phyloP scores from a whole-genome alignment of 2,888 invertebrate genomes.

The Carterocephalus palaemon region DNA sequence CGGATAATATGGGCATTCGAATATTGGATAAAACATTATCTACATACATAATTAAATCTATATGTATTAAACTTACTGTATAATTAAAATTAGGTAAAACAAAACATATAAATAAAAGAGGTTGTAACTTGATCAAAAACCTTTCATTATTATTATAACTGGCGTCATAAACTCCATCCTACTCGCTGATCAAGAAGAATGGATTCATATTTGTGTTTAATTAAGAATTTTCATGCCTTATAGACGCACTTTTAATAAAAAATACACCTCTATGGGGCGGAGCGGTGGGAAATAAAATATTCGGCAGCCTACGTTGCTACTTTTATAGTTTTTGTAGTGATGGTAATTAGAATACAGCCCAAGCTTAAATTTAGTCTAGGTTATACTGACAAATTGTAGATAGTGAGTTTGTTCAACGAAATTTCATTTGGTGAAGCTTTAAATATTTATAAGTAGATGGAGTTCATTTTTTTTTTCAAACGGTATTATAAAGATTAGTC shows the following conservation, averaged over 20 bases:
- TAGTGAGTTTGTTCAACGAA: no score
- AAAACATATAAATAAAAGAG: no score
- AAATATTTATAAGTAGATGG: conserved; percentile 32
- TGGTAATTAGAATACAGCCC: no score
- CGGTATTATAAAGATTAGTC: not conserved
- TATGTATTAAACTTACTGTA: no score
- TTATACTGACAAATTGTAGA: no score
- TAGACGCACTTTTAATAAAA: conserved; percentile 49
- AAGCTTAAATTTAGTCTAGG: no score
- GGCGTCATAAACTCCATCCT: conserved; percentile 65
- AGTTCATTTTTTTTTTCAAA: not conserved
- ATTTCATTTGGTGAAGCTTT: not conserved
- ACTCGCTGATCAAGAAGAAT: conserved; percentile 66
- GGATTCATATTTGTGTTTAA: conserved; percentile 68
- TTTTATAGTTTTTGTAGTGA: conserved; percentile 2
- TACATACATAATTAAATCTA: no score
- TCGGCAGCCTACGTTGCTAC: conserved; percentile 41
- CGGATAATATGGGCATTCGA: no score
- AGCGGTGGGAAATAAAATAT: conserved; percentile 38
- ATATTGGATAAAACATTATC: no score
- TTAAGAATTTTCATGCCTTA: conserved; percentile 71
- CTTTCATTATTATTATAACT: conserved; percentile 61
- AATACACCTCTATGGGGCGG: conserved; percentile 36
- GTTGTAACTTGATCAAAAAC: conserved; percentile 5
- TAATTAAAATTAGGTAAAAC: no score